Evolutionary conservation across 2,888 invertebrate species (phyloP), one percentile per base, ranked within the genome.

Genomic region (Rambutsinella grinnellia): DNA sequence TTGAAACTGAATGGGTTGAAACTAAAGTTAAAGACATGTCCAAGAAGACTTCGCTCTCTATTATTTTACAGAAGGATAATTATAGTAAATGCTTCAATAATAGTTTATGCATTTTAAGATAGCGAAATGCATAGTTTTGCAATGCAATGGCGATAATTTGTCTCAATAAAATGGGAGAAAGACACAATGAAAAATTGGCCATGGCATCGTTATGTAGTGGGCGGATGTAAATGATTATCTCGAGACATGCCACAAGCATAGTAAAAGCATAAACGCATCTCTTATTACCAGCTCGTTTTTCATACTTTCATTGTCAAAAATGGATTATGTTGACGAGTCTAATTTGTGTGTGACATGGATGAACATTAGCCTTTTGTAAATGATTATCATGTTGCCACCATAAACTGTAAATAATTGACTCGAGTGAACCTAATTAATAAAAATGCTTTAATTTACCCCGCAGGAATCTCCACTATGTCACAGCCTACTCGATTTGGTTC

Each of bases 381-480:
- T 13, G 13, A 36, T 36, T 36, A 36, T 5, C 36, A 36, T 36
- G 5, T 36, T 36, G 13, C 6, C 5, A 54, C 54, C 8, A 5
- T n/a, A 54, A n/a, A 54, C 54, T 23, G 13, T 54, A 19, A 8
- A 3, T 13, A 54, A 54, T 54, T 19, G 8, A 54, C 13, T 13
- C 6, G 19, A 51, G 17, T 17, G 51, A 51, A 51, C 36, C 21
- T 60, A 1, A 28, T 44, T 60, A 44, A 44, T n/a, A 21, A 51
- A 19, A 24, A 36, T 36, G 8, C 51, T 21, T 19, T 58, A 49
- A 49, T n/a, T 56, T 44, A 13, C 47, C 58, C 58, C 60, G 27
- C 74, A 83, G 83, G 82, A 78, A 81, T 46, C 68, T 83, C 57
- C 79, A 81, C 21, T 82, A 80, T 47, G 26, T 81, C 6, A 69